Conservation (phyloP, 2,888 invertebrate genomes). For the Lepidocyrtinus sp. region DNA sequence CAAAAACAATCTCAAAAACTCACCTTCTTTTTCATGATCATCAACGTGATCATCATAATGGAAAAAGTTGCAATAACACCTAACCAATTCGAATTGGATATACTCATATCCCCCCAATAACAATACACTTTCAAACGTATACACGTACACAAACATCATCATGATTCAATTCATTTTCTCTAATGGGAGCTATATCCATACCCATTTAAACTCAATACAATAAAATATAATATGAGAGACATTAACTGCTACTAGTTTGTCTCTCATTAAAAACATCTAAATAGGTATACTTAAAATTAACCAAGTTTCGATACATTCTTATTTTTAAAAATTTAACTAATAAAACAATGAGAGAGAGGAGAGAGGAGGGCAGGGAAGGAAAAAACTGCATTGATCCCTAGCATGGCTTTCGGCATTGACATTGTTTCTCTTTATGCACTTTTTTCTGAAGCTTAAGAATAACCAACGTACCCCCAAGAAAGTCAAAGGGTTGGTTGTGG, state of each 20-base stretch:
- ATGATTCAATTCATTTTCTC: conserved; percentile 6
- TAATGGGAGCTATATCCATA: not conserved
- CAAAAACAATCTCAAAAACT: conserved; percentile 25
- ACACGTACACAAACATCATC: conserved; percentile 31
- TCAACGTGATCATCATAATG: conserved; percentile 11
- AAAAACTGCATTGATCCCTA: not conserved
- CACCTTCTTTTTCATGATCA: conserved; percentile 52
- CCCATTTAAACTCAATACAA: too few relatives aligned
- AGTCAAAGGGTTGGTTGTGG: not conserved
- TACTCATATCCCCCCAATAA: conserved; percentile 4
- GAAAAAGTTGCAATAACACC: too few relatives aligned
- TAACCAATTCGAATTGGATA: conserved; percentile 19
- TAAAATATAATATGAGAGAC: too few relatives aligned
- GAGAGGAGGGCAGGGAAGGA: too few relatives aligned
- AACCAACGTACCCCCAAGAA: too few relatives aligned
- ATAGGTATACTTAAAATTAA: too few relatives aligned
- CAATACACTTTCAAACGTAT: conserved; percentile 54
- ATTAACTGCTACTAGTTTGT: too few relatives aligned
- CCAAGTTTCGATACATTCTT: too few relatives aligned
- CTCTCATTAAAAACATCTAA: too few relatives aligned
- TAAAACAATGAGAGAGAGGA: too few relatives aligned
- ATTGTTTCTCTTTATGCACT: conserved; percentile 2
- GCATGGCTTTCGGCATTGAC: conserved; percentile 13
- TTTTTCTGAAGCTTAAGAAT: not conserved
- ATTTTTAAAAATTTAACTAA: too few relatives aligned